A percentile compares a stretch with the other conserved stretches of the same genome.
Evolutionary conservation across 2,888 invertebrate genomes (phyloP).

Genomic region (Furcula furcula): DNA sequence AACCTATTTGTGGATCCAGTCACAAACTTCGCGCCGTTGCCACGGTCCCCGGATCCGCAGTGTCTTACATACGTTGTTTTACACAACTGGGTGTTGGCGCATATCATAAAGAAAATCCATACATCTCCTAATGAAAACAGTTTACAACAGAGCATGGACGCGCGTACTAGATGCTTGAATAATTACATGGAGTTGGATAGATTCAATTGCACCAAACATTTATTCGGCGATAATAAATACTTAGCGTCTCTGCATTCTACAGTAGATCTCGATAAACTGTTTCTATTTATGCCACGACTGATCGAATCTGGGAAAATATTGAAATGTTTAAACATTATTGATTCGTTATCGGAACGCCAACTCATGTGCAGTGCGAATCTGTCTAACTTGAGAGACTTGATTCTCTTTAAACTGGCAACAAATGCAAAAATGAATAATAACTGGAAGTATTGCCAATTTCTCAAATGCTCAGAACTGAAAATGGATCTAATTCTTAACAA

Average conservation of each 20-base stretch:
- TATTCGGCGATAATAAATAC: slow-evolving; percentile 81
- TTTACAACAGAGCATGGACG: slow-evolving; percentile 76
- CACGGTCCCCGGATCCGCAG: slow-evolving; percentile 71
- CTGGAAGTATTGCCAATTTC: slow-evolving; percentile 76
- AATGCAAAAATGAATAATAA: slow-evolving; percentile 68
- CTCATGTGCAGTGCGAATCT: slow-evolving; percentile 75
- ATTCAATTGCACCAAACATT: slow-evolving; percentile 73
- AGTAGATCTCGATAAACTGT: slow-evolving; percentile 75
- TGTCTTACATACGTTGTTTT: slow-evolving; percentile 84
- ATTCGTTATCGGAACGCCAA: slow-evolving; percentile 82
- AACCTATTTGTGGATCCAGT: slow-evolving; percentile 73
- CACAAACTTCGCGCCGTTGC: slow-evolving; percentile 64
- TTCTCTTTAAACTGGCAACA: slow-evolving; percentile 81
- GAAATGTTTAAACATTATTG: slow-evolving; percentile 77
- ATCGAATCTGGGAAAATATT: slow-evolving; percentile 69
- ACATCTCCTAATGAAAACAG: slow-evolving; percentile 72
- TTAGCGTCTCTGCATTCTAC: slow-evolving; percentile 82
- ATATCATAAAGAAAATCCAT: slow-evolving; percentile 85
- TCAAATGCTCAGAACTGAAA: slow-evolving; percentile 75
- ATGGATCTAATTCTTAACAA: slow-evolving; percentile 77
- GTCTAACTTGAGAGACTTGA: slow-evolving; percentile 79
- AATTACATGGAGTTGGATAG: slow-evolving; percentile 82
- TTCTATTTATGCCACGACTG: slow-evolving; percentile 70
- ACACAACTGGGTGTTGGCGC: slow-evolving; percentile 86
- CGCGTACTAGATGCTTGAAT: slow-evolving; percentile 82